Conservation (phyloP, 2,113 vertebrate species). For the Spheniscus mendiculus region DNA sequence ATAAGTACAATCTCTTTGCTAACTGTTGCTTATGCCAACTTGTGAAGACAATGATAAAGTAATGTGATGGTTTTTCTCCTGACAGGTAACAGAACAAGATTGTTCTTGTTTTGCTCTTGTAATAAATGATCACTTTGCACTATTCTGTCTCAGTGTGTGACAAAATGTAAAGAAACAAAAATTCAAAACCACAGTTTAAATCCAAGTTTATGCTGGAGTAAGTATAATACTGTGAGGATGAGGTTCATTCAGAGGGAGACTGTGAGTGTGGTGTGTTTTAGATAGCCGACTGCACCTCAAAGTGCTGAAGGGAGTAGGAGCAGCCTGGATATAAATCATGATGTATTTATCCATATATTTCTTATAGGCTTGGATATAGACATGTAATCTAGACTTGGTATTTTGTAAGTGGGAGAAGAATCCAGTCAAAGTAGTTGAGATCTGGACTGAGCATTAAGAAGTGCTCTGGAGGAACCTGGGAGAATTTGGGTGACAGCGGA, state of each 20-base stretch:
- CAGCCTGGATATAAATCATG: not conserved
- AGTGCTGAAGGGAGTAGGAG: not conserved
- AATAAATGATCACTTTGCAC: not conserved
- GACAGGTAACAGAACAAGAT: not conserved
- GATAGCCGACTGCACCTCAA: not conserved
- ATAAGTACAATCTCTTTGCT: not conserved
- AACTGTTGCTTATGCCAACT: not conserved
- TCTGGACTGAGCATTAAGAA: not conserved
- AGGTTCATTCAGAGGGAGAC: not conserved
- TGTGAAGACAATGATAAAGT: not conserved
- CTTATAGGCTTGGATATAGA: not conserved
- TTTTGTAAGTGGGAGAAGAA: not conserved
- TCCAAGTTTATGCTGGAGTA: not conserved
- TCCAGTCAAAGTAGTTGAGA: not conserved
- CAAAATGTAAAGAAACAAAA: not conserved
- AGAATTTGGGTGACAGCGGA: not conserved
- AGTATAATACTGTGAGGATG: not conserved
- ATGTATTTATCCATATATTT: not conserved
- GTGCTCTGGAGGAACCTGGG: not conserved
- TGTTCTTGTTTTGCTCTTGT: not conserved
- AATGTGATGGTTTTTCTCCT: not conserved
- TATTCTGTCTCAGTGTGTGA: not conserved
- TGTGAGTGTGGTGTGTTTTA: not conserved
- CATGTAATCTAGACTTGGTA: not conserved
- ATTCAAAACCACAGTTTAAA: not conserved